Evolutionary conservation across 2,888 invertebrate species (phyloP).

Genomic region (Lysandra coridon): DNA sequence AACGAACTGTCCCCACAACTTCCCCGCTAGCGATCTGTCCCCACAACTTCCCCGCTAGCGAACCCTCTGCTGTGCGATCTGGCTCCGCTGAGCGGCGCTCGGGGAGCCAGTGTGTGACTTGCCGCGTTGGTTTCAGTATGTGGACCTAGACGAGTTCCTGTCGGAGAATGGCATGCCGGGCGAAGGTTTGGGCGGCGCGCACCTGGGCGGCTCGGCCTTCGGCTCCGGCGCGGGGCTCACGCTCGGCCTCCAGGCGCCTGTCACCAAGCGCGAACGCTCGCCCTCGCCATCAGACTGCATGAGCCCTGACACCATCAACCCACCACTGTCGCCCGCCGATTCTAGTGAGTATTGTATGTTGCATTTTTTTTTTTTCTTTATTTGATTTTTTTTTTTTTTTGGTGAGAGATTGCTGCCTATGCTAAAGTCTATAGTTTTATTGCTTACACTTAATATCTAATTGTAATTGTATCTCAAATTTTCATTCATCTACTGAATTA

Average conservation of each 20-base stretch:
- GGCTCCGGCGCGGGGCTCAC: constrained; percentile 80
- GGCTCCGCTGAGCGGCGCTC: constrained; percentile 34
- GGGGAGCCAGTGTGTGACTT: constrained; percentile 44
- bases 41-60: constrained; percentile 33
- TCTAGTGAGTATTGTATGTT: constrained; percentile 85
- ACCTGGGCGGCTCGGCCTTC: constrained; percentile 83
- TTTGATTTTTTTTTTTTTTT: neutral
- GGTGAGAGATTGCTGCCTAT: too few species aligned
- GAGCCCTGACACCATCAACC: constrained; percentile 93
- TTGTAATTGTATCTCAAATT: too few species aligned
- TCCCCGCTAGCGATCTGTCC: neutral
- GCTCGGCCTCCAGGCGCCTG: constrained; percentile 82
- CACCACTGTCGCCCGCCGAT: constrained; percentile 93
- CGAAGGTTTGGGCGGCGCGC: constrained; percentile 85
- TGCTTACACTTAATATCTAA: too few species aligned
- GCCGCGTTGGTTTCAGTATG: constrained; percentile 85
- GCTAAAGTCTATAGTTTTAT: too few species aligned
- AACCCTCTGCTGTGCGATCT: constrained; percentile 32
- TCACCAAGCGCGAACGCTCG: constrained; percentile 92
- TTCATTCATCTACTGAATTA: too few species aligned
- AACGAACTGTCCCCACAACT: too few species aligned
- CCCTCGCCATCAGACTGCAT: constrained; percentile 94
- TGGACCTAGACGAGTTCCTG: constrained; percentile 98
- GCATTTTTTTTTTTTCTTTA: neutral
- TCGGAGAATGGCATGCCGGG: constrained; percentile 96